A percentile compares a stretch with the other conserved stretches of the same genome.
phyloP scores from a whole-genome alignment of 2,113 vertebrate species.

The Pelobates fuscus region DNA sequence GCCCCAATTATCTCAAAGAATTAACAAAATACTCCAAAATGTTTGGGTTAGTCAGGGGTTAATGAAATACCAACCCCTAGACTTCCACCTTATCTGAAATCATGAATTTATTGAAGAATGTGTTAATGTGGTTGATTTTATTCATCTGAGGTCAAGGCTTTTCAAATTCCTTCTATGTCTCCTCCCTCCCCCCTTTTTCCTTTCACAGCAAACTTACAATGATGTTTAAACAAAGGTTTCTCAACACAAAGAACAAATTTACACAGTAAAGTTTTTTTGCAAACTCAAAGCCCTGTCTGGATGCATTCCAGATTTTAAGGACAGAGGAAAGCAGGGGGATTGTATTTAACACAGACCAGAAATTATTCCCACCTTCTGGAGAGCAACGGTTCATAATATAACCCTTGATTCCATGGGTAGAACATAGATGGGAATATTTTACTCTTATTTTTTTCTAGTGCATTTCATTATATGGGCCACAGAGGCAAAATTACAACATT shows the following conservation, averaged over 20 bases:
- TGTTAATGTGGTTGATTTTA: conserved; percentile 72
- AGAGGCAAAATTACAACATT: neutral
- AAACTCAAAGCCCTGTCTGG: conserved; percentile 82
- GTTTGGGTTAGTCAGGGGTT: conserved; percentile 67
- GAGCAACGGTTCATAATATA: conserved; percentile 54
- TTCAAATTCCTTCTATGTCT: conserved; percentile 70
- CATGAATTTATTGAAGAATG: conserved; percentile 69
- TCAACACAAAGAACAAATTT: conserved; percentile 88
- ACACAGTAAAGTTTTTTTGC: conserved; percentile 86
- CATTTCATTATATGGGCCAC: neutral
- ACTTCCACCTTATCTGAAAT: conserved; percentile 68
- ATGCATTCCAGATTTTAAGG: conserved; percentile 77
- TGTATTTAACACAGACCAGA: conserved; percentile 60
- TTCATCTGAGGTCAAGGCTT: conserved; percentile 74
- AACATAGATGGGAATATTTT: conserved; percentile 32
- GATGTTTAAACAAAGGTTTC: conserved; percentile 84
- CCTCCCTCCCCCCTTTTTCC: conserved; percentile 63
- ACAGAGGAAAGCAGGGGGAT: conserved; percentile 53
- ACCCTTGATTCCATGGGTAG: conserved; percentile 36
- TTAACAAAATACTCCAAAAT: conserved; percentile 63
- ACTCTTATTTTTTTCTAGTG: neutral
- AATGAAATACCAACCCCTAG: conserved; percentile 66
- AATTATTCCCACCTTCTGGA: conserved; percentile 64
- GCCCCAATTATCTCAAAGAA: conserved; percentile 58
- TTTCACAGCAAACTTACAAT: conserved; percentile 79